These are phyloP conservation scores for Bombus huntii DNA, from an alignment of 1,140 invertebrate genomes.

Conservation along the genomic window DNA sequence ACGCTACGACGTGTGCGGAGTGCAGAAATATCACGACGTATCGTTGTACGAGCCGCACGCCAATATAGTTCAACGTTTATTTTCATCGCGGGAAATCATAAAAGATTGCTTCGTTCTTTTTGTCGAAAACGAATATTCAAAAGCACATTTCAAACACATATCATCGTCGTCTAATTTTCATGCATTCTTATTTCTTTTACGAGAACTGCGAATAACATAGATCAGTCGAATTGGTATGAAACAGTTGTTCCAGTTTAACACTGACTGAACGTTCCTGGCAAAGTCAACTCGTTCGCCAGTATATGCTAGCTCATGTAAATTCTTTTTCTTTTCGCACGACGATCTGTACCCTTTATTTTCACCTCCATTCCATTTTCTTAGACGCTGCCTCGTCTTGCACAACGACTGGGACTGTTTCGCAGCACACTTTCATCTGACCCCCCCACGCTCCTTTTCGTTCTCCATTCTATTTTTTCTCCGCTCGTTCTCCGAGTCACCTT, in stretches of 20 bases:
- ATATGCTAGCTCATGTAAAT: background rate
- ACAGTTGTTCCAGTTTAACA: background rate
- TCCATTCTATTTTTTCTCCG: conserved; percentile 27
- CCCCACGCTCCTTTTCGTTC: conserved; percentile 42
- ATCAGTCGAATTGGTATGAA: background rate
- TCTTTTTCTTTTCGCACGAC: conserved; percentile 31
- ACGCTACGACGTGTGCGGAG: conserved; percentile 40
- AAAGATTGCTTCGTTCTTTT: conserved; percentile 53
- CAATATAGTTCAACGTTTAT: conserved; percentile 72
- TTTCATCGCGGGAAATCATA: conserved; percentile 75
- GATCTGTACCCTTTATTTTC: conserved; percentile 40
- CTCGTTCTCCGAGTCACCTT: conserved; percentile 44
- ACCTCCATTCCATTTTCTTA: conserved; percentile 36
- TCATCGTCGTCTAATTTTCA: background rate
- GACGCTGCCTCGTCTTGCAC: conserved; percentile 8
- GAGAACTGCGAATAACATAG: background rate
- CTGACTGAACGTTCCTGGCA: background rate
- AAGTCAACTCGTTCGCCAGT: background rate
- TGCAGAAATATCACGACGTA: conserved; percentile 70
- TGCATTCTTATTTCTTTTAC: no score
- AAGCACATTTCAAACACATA: background rate
- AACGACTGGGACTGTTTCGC: conserved; percentile 53
- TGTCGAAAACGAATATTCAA: background rate
- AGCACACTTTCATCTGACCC: conserved; percentile 47
- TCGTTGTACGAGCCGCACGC: conserved; percentile 45